Evolutionary conservation across 2,113 vertebrate species (phyloP).

Genomic region (Monarcha castaneiventris): DNA sequence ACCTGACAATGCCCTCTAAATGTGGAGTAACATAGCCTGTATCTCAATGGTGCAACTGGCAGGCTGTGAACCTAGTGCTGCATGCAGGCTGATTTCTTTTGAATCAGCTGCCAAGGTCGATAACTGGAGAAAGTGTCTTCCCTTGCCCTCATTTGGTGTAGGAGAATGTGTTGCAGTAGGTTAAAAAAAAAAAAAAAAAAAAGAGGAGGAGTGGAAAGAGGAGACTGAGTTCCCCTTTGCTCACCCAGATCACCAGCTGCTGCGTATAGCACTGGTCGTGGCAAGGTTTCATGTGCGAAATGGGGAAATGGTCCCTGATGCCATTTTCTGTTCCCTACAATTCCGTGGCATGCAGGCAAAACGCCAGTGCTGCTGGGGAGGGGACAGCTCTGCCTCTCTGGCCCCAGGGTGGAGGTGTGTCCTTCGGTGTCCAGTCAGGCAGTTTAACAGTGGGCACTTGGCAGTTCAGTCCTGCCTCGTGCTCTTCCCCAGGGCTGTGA

Average conservation of each 20-base stretch:
- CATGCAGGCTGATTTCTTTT: background rate
- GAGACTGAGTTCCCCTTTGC: background rate
- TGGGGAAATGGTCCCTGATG: background rate
- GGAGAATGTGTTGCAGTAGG: background rate
- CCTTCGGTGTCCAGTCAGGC: background rate
- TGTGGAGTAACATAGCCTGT: background rate
- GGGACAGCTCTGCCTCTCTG: background rate
- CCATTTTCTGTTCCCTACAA: fast-evolving
- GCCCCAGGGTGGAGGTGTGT: background rate
- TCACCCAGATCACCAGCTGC: background rate
- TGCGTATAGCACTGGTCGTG: background rate
- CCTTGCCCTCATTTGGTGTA: background rate
- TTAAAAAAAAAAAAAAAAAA: background rate
- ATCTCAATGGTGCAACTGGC: background rate
- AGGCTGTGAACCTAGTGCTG: background rate
- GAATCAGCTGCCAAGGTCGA: background rate
- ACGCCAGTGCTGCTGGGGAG: background rate
- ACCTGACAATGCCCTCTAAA: background rate
- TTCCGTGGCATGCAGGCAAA: fast-evolving
- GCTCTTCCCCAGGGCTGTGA: no score
- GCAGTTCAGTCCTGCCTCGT: fast-evolving
- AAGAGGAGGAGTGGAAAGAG: background rate
- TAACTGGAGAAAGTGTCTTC: background rate
- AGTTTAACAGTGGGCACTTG: background rate
- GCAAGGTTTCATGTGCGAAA: background rate